Conservation (phyloP, 2,797 vertebrate species). For the Urocyon cinereoargenteus region DNA sequence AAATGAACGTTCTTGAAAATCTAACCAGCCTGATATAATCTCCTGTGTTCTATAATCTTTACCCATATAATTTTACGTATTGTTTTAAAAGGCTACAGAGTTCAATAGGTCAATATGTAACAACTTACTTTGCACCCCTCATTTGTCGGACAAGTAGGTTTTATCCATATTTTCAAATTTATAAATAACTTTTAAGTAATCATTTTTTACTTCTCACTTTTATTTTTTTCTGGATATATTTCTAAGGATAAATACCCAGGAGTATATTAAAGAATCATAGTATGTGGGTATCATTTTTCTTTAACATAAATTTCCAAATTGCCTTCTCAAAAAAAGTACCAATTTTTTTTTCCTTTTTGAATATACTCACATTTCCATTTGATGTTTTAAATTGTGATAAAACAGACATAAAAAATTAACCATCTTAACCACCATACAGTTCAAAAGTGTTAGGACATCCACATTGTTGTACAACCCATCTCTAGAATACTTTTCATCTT, state of each 20-base stretch:
- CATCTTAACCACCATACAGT: background rate
- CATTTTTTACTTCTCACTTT: background rate
- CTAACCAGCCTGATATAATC: background rate
- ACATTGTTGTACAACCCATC: background rate
- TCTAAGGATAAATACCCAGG: background rate
- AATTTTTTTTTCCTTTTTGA: background rate
- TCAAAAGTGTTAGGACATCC: background rate
- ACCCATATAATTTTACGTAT: background rate
- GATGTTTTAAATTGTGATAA: background rate
- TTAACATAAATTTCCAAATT: conserved; percentile 6
- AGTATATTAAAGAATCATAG: background rate
- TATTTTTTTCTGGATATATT: background rate
- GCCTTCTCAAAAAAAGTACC: background rate
- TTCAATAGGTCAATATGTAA: background rate
- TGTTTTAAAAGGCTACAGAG: background rate
- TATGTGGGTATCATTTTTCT: background rate
- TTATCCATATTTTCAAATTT: background rate
- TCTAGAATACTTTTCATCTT: background rate
- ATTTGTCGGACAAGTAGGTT: background rate
- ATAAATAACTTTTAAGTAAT: background rate
- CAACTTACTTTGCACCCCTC: background rate
- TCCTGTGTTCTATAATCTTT: background rate
- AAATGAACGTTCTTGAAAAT: background rate
- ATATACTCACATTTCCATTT: background rate
- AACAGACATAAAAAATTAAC: background rate